Base-by-base conservation (phyloP, 1,140 invertebrate species). In the Heliconius hermathena region DNA sequence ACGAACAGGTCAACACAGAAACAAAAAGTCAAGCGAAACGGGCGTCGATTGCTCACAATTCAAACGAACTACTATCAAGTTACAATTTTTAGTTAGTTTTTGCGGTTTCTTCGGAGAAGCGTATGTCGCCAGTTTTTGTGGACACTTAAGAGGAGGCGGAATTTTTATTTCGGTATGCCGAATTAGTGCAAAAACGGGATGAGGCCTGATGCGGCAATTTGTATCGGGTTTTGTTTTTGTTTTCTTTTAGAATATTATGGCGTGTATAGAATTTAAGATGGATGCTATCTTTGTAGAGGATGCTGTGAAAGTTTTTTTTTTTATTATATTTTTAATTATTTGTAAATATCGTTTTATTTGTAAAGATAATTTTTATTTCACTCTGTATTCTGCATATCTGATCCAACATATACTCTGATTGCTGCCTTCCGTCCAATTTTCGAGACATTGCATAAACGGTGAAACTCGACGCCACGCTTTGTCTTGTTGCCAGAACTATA, bases 121-220 rank as follows among this genome's bases (percentile, higher is more conserved):
- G 80, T 80, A 79, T 60, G 78, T 79, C 81, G 78, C 73, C 79
- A 76, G 83, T 93, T 93, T 93, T 93, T 93, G 87, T 85, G 38
- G 70, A 52, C 76, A 87, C 80, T 84, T 87, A 88, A 92, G 33
- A 89, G 91, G 90, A 90, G 88, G 85, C 79, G 91, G 93, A 89
- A 93, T 93, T 90, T 94, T 94, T 94, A 94, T 94, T 94, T 93
- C 90, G 93, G 93, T 87, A 94, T 94, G 93, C 93, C 91, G 91
- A 94, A 93, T 94, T 93, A 92, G 91, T 92, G 90, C 92, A 94
- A 94, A 94, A 94, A 94, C 87, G 85, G 80, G 87, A 83, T 85
- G 86, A 91, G 82, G 86, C 83, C 84, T 84, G 85, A 86, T 79
- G 80, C 79, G 74, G 91, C 91, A 93, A 94, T 93, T 94, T 94